These are phyloP conservation scores for Zaprionus kolodkinae DNA, from an alignment of 1,140 invertebrate genomes.

Conservation along the genomic window DNA sequence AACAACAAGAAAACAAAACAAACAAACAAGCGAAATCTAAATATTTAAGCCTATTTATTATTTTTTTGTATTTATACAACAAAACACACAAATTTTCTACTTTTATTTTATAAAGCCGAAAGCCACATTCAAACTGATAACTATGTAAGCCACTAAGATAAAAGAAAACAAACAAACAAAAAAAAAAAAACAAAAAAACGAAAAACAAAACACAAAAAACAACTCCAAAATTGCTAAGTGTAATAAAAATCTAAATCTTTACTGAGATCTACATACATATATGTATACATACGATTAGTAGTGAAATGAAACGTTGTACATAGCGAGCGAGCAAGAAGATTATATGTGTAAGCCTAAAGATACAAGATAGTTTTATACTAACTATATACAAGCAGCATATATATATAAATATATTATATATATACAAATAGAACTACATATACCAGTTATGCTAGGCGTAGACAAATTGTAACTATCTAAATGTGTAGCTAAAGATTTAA, in stretches of 20 bases:
- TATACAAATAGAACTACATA: slow-evolving; percentile 36
- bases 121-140: slow-evolving; percentile 65
- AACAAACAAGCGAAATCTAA: slow-evolving; percentile 68
- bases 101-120: slow-evolving; percentile 43
- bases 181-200: slow-evolving; percentile 31
- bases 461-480: slow-evolving; percentile 61
- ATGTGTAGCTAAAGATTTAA: slow-evolving; percentile 42
- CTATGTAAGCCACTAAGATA: slow-evolving; percentile 64
- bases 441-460: slow-evolving; percentile 64
- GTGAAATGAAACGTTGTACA: slow-evolving; percentile 67
- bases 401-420: slow-evolving; percentile 9
- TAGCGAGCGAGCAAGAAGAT: slow-evolving; percentile 33
- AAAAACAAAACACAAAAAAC: slow-evolving; percentile 17
- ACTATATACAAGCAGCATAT: slow-evolving; percentile 26
- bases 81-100: slow-evolving; percentile 59
- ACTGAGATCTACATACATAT: slow-evolving; percentile 4
- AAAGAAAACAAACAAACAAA: slow-evolving; percentile 25
- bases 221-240: slow-evolving; percentile 66
- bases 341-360: slow-evolving; percentile 34
- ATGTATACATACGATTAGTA: slow-evolving; percentile 43
- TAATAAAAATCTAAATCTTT: slow-evolving; percentile 7
- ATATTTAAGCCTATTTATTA: slow-evolving; percentile 78
- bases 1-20: slow-evolving; percentile 1
- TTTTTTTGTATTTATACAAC: slow-evolving; percentile 75
- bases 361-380: slow-evolving; percentile 29